Base-by-base conservation (phyloP, 2,113 vertebrate species). In the Mustela lutreola region DNA sequence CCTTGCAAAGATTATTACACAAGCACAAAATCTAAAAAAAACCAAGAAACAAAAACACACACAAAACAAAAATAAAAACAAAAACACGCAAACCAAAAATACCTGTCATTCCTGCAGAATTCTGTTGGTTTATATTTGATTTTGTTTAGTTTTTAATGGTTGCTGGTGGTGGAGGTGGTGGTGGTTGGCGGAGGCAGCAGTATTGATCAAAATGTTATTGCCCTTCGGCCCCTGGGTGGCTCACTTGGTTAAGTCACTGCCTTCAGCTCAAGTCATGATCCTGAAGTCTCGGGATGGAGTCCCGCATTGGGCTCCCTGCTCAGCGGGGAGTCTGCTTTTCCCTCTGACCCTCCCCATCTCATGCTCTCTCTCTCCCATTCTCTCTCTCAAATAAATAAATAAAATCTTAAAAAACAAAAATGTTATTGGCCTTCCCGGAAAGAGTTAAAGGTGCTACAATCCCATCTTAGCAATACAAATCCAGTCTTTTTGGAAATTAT, bases 131-230 rank as follows among this genome's bases (percentile, higher is more conserved):
- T 89, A 11, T 39, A 58, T 79, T 82, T 84, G 48, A 12, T 91
- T 96, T 89, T 39, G 39, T 42, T 89, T 82, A 18, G 7, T 65
- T 86, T 82, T 94, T 93, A 50, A 24, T 53, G 91, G 95, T 62
- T 95, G 71, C 42, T 42, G 58, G 36, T 89, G 45, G 39, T 53
- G 24, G 81, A 22, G 56, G 31, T 39, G 5, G 80, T 4, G 50
- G 87, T 7, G 56, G 63, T 4, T 24, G 45, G 45, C 0, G 42
- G 19, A 21, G 89, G 45, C 36, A 63, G 15, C 39, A 5, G 1
- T 36, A 42, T 45, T 50, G n/a, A 48, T n/a, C 62, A 45, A 83
- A 76, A 84, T 4, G 4, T 24, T 33, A 67, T 2, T 16, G 45
- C 14, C 21, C 9, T 56, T 18, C 5, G 5, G 53, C 16, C 53